These are phyloP conservation scores for Ataeniobius toweri DNA, from an alignment of 2,797 vertebrate genomes.

Conservation along the genomic window DNA sequence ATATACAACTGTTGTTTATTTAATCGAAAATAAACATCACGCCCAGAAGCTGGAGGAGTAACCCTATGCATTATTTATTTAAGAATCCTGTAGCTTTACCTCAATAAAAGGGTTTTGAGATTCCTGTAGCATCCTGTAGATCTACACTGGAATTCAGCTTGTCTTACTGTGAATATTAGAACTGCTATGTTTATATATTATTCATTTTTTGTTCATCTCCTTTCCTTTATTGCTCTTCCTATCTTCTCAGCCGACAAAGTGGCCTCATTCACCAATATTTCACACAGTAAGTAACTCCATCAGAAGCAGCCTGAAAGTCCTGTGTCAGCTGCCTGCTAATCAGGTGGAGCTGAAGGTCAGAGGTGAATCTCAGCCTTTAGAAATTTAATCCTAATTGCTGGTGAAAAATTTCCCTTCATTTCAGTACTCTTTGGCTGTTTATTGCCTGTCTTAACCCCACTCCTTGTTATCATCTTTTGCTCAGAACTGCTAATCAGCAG, in stretches of 20 bases:
- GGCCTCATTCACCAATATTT: conserved; percentile 54
- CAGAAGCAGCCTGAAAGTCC: conserved; percentile 54
- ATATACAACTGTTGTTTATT: conserved; percentile 35
- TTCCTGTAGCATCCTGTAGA: conserved; percentile 40
- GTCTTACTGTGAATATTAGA: conserved; percentile 65
- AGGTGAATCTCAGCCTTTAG: conserved; percentile 62
- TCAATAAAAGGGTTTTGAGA: conserved; percentile 52
- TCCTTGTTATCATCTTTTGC: conserved; percentile 30
- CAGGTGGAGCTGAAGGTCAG: conserved; percentile 60
- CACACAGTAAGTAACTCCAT: conserved; percentile 75
- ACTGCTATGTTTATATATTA: conserved; percentile 63
- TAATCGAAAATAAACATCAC: conserved; percentile 49
- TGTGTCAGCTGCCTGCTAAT: conserved; percentile 73
- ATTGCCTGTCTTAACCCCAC: conserved; percentile 29
- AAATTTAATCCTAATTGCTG: conserved; percentile 76
- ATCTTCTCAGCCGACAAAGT: conserved; percentile 59
- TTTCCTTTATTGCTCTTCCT: conserved; percentile 21
- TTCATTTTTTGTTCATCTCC: conserved; percentile 59
- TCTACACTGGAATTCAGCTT: conserved; percentile 51
- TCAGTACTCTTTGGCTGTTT: conserved; percentile 40
- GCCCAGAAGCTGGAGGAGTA: conserved; percentile 44
- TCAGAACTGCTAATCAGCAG: conserved; percentile 9
- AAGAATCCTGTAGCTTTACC: conserved; percentile 60
- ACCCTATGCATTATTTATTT: conserved; percentile 65
- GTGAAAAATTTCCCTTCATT: conserved; percentile 20